A percentile compares a stretch with the other conserved stretches of the same genome.
These are phyloP conservation scores for Ascaphus truei DNA, from an alignment of 2,113 vertebrate genomes.

Conservation along the genomic window DNA sequence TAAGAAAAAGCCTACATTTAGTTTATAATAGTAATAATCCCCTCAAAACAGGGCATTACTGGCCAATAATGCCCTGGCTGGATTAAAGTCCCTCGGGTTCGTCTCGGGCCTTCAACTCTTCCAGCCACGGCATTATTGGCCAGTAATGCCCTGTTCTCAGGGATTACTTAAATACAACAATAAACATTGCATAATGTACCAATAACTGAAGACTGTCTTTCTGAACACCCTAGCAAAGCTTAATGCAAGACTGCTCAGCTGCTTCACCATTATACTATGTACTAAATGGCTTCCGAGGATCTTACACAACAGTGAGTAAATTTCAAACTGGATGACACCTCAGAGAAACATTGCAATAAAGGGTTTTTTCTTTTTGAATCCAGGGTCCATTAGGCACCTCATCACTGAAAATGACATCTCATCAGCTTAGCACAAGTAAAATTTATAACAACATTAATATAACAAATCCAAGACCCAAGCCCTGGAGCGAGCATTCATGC, in stretches of 20 bases:
- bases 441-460: constrained; percentile 25
- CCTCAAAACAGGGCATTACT: no score
- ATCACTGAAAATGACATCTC: constrained; percentile 11
- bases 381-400: constrained; percentile 28
- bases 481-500: constrained; percentile 17
- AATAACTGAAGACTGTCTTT: neutral
- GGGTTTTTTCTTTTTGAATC: constrained; percentile 36
- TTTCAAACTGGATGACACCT: constrained; percentile 10
- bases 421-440: constrained; percentile 34
- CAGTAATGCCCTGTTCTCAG: no score
- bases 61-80: no score
- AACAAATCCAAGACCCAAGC: constrained; percentile 11
- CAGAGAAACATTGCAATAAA: constrained; percentile 27
- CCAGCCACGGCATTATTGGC: no score
- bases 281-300: constrained; percentile 24
- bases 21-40: no score
- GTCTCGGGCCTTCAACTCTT: no score
- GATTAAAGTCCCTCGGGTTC: no score
- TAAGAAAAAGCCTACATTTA: no score
- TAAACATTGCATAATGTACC: neutral
- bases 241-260: constrained; percentile 15
- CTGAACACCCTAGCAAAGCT: neutral
- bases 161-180: no score
- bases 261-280: neutral
- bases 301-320: constrained; percentile 26